Evolutionary conservation across 2,888 invertebrate genomes (phyloP).

Genomic region (Polydrusus tereticollis): DNA sequence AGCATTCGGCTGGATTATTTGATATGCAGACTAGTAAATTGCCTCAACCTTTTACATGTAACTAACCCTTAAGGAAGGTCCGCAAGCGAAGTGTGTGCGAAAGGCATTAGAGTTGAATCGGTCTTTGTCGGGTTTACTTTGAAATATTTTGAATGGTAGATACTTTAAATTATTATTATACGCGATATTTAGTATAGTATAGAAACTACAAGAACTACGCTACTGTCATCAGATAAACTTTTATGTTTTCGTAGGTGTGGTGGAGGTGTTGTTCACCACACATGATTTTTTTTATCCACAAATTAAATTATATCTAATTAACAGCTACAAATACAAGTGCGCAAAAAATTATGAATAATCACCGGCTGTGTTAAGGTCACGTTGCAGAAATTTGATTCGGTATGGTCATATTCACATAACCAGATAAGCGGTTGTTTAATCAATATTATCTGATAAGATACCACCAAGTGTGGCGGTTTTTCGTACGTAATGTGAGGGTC

Average conservation of each 20-base stretch:
- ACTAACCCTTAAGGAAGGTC: too few relatives aligned
- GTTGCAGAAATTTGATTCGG: background rate
- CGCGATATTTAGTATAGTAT: background rate
- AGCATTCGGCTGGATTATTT: too few relatives aligned
- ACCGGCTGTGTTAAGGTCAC: constrained; percentile 11
- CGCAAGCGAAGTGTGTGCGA: too few relatives aligned
- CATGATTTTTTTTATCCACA: background rate
- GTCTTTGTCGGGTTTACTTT: too few relatives aligned
- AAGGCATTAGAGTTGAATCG: too few relatives aligned
- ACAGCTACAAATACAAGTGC: constrained; percentile 10
- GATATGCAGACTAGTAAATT: too few relatives aligned
- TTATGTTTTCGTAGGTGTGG: constrained; percentile 27
- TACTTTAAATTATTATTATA: too few relatives aligned
- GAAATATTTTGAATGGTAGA: too few relatives aligned
- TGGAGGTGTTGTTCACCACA: constrained; percentile 27
- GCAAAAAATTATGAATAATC: background rate
- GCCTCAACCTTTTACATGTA: too few relatives aligned
- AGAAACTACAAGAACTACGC: background rate
- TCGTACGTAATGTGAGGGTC: too few relatives aligned
- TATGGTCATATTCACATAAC: constrained; percentile 1
- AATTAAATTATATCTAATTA: constrained; percentile 17
- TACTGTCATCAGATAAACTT: background rate
- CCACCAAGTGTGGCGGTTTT: too few relatives aligned
- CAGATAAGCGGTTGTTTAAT: background rate
- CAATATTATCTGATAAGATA: background rate